phyloP scores from a whole-genome alignment of 2,797 vertebrate genomes.

The Melanotaenia trifasciata region DNA sequence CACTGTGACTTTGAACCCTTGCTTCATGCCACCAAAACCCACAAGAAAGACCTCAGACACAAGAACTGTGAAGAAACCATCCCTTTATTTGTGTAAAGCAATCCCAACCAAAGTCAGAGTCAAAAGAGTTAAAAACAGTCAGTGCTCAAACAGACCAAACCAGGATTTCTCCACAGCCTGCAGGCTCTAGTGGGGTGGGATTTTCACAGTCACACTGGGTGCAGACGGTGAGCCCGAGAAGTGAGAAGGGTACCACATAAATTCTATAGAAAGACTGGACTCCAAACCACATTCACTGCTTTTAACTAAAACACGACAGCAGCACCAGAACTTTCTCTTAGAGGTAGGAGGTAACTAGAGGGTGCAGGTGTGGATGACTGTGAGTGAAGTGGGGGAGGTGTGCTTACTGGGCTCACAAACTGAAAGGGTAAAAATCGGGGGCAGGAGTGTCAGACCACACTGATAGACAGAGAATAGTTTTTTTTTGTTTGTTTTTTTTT shows the following conservation, averaged over 20 bases:
- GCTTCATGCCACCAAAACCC: neutral
- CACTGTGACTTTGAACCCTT: neutral
- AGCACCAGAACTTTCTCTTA: conserved; percentile 59
- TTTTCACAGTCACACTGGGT: conserved; percentile 34
- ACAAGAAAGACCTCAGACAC: conserved; percentile 53
- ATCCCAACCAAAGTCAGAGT: conserved; percentile 53
- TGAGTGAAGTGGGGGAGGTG: conserved; percentile 20
- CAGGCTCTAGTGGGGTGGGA: conserved; percentile 20
- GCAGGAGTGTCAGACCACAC: conserved; percentile 51
- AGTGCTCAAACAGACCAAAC: conserved; percentile 67
- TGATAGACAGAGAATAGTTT: conserved; percentile 45
- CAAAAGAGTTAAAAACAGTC: conserved; percentile 69
- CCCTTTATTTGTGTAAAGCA: conserved; percentile 75
- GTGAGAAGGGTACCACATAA: conserved; percentile 53
- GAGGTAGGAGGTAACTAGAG: conserved; percentile 40
- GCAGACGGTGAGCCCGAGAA: conserved; percentile 16
- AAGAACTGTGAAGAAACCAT: conserved; percentile 69
- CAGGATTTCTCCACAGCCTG: conserved; percentile 44
- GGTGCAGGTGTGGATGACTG: conserved; percentile 16
- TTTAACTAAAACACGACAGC: conserved; percentile 62
- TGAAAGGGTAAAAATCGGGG: conserved; percentile 33
- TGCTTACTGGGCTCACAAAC: conserved; percentile 51
- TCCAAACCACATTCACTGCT: conserved; percentile 65
- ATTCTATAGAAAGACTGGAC: conserved; percentile 49
- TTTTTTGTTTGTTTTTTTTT: conserved; percentile 1